phyloP scores from a whole-genome alignment of 2,888 invertebrate species.

The Antitype chi region DNA sequence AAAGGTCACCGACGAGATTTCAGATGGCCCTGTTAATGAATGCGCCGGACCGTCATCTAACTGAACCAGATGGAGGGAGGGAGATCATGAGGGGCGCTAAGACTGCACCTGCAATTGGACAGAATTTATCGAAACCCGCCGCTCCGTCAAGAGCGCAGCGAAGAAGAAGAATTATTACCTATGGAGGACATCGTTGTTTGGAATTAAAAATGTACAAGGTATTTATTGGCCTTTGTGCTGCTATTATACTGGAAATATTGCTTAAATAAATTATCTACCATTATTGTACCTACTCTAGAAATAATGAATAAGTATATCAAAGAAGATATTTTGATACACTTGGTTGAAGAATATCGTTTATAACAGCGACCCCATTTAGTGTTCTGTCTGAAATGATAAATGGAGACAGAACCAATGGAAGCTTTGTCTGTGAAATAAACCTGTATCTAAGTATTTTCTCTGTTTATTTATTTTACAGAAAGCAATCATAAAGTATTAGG shows the following conservation, averaged over 20 bases:
- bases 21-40: not conserved
- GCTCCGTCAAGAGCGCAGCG: not conserved
- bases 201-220: not conserved
- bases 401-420: conserved; percentile 15
- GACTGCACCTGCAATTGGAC: no score
- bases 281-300: not conserved
- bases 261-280: not conserved
- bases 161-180: not conserved
- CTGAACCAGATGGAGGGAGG: not conserved
- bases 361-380: conserved; percentile 48
- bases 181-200: not conserved
- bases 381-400: conserved; percentile 46
- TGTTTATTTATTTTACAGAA: conserved; percentile 8
- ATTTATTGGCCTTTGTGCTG: not conserved
- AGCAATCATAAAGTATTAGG: not conserved
- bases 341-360: conserved; percentile 31
- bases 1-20: not conserved
- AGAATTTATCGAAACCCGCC: not conserved
- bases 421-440: conserved; percentile 9
- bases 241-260: not conserved
- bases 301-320: conserved; percentile 12
- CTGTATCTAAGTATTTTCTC: not conserved
- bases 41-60: not conserved
- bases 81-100: not conserved
- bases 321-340: conserved; percentile 5